Evolutionary conservation across 2,888 invertebrate species (phyloP), one percentile per base, ranked within the genome.

Genomic region (Meliscaeva auricollis): DNA sequence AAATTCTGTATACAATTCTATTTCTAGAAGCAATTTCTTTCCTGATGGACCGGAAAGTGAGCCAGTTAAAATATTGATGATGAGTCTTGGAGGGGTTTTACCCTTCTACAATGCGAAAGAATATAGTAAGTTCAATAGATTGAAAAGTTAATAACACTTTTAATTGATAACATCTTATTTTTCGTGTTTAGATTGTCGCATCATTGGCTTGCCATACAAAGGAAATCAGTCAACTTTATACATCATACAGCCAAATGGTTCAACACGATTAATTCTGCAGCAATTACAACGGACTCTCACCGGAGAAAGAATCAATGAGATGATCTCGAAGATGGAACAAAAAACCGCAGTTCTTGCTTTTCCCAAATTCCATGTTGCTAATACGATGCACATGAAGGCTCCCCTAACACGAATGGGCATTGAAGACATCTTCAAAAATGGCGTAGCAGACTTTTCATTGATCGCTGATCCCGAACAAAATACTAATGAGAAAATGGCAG

Each of bases 321-420:
- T 92, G 88, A 92, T 92, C 11, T 87, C 89, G 4, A 89, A 89
- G 80, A 91, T 92, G 92, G 81, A 87, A 15, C 87, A 88, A 50
- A 91, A 91, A 32, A 92, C 92, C 6, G 92, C 93, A 6, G 93
- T 94, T 30, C 92, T 95, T 2, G 90, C 95, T 0, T 92, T 94
- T 38, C 97, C 97, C 0, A 96, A 95, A 90, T 95, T 97, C 95
- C 94, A 95, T 88, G 91, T 97, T 1, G 93, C 94, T 82, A 94
- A 93, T 58, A 93, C 93, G 0, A 88, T 94, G 2, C 93, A 94
- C 87, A 90, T 96, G 50, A 94, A 93, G 76, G 85, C 92, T 0
- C 88, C 94, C 0, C 91, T 97, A 3, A 90, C 93, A 85, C 89
- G 90, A 2, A 89, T 96, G 75, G 96, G 96, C 0, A 89, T 96